phyloP scores from a whole-genome alignment of 2,113 vertebrate genomes.

The Pimephales promelas region DNA sequence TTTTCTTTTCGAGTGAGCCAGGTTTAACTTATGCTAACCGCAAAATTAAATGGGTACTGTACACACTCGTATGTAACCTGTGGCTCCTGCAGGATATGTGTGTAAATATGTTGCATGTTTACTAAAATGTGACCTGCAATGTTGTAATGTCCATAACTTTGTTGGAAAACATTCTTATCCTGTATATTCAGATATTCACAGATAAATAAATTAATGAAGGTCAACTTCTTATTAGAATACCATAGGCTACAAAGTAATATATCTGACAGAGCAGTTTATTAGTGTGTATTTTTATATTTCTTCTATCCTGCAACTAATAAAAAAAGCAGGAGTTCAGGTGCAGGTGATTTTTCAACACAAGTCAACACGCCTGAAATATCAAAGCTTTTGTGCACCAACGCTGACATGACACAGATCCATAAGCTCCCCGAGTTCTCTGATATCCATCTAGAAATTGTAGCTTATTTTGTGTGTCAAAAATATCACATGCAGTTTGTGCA shows the following conservation, averaged over 20 bases:
- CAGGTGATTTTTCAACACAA: not conserved
- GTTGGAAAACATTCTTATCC: not conserved
- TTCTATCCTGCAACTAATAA: not conserved
- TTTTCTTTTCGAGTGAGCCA: no score
- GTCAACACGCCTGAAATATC: not conserved
- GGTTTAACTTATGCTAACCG: no score
- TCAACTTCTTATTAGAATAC: not conserved
- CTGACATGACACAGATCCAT: conserved; percentile 3
- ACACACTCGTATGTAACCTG: no score
- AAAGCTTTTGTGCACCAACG: not conserved
- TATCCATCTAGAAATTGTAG: not conserved
- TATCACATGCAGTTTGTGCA: not conserved
- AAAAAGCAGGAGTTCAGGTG: conserved; percentile 16
- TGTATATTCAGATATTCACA: no score
- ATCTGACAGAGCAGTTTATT: not conserved
- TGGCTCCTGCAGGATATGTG: no score
- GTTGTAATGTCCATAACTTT: not conserved
- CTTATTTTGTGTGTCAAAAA: conserved; percentile 19
- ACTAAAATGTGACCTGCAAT: not conserved
- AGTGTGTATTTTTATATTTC: not conserved
- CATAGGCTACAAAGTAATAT: not conserved
- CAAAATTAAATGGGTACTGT: no score
- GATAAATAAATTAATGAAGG: not conserved
- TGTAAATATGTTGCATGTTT: no score
- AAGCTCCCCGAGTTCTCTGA: not conserved